phyloP scores from a whole-genome alignment of 2,113 vertebrate genomes.

The Cariama cristata region DNA sequence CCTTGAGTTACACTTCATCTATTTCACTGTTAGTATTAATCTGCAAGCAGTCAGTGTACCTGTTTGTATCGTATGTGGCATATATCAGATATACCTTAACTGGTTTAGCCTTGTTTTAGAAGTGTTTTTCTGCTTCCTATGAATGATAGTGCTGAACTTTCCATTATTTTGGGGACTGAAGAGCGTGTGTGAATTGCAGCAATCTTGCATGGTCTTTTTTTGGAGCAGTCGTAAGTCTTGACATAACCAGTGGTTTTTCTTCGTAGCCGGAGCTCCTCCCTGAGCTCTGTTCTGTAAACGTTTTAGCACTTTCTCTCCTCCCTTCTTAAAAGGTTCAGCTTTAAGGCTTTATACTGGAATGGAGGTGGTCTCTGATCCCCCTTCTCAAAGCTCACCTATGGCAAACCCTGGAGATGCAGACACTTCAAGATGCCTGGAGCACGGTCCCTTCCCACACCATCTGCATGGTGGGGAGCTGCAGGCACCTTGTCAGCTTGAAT shows the following conservation, averaged over 20 bases:
- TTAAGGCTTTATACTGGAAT: neutral
- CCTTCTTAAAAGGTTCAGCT: neutral
- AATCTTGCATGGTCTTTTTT: neutral
- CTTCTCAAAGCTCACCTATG: neutral
- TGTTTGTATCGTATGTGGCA: neutral
- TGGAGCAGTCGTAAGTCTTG: neutral
- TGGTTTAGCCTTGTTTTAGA: neutral
- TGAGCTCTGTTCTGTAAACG: neutral
- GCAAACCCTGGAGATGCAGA: neutral
- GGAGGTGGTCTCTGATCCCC: neutral
- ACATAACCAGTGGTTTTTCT: neutral
- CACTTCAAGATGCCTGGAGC: neutral
- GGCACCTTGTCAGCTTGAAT: neutral
- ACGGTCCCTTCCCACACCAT: neutral
- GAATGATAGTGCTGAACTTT: neutral
- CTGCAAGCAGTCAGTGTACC: neutral
- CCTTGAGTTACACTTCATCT: neutral
- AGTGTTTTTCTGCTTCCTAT: neutral
- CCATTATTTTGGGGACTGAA: neutral
- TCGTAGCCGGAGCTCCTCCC: neutral
- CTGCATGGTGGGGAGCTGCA: neutral
- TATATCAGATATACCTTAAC: neutral
- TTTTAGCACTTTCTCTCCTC: neutral
- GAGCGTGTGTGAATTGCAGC: neutral
- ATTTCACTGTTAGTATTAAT: neutral